Percentiles rank a stretch among this genome's conserved stretches.
Evolutionary conservation across 2,888 invertebrate species (phyloP).

Genomic region (Alsophila aescularia): DNA sequence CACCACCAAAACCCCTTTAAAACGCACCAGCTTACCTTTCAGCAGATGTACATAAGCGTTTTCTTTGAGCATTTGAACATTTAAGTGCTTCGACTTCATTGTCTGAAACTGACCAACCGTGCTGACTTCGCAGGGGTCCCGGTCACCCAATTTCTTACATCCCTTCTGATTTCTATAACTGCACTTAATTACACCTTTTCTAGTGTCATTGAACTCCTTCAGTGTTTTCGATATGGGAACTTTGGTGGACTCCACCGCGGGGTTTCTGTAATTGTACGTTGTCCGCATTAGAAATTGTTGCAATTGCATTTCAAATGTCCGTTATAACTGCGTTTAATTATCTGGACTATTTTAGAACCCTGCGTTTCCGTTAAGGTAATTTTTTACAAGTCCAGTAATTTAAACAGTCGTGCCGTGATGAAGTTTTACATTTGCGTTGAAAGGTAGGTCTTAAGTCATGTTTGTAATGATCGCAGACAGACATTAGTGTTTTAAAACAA

Average conservation of each 20-base stretch:
- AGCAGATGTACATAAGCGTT: constrained; percentile 63
- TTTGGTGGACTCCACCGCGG: constrained; percentile 72
- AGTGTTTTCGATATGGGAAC: constrained; percentile 68
- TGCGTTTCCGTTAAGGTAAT: background rate
- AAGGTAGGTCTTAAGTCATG: no score
- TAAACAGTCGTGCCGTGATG: no score
- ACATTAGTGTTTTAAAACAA: constrained; percentile 43
- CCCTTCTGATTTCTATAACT: constrained; percentile 60
- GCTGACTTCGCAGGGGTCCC: constrained; percentile 66
- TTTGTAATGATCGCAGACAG: no score
- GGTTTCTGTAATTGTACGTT: constrained; percentile 59
- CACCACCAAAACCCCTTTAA: constrained; percentile 32
- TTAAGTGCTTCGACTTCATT: constrained; percentile 68
- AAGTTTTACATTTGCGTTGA: no score
- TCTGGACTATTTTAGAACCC: background rate
- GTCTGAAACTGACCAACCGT: constrained; percentile 82
- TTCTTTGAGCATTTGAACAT: constrained; percentile 59
- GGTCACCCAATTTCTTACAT: constrained; percentile 78
- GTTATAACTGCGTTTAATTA: constrained; percentile 24
- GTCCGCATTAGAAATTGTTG: constrained; percentile 60
- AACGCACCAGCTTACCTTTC: constrained; percentile 43
- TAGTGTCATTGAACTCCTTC: constrained; percentile 74
- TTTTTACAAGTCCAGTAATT: background rate
- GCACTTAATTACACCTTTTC: constrained; percentile 75
- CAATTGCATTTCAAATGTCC: constrained; percentile 45